phyloP scores from a whole-genome alignment of 2,797 vertebrate genomes.

The Enteromius fasciolatus region DNA sequence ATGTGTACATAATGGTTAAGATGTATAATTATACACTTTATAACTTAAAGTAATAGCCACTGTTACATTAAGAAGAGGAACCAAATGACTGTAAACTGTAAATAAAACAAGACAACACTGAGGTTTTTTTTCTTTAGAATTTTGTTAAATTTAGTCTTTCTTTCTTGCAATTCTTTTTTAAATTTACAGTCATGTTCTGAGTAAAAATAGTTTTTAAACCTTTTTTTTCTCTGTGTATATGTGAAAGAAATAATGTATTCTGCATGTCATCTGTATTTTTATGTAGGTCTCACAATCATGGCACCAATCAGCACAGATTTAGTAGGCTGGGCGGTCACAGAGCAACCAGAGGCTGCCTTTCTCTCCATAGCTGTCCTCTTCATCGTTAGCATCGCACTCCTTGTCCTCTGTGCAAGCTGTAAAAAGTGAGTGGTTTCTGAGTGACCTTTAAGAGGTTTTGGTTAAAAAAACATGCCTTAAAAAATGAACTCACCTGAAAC shows the following conservation, averaged over 20 bases:
- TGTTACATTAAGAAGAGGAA: neutral
- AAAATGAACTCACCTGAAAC: neutral
- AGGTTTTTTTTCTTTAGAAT: neutral
- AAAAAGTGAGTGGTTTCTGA: conserved; percentile 64
- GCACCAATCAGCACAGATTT: conserved; percentile 57
- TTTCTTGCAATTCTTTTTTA: neutral
- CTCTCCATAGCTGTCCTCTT: conserved; percentile 65
- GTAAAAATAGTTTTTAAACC: neutral
- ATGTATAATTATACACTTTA: neutral
- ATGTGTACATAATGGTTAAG: neutral
- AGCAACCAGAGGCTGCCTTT: conserved; percentile 42
- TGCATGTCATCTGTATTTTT: neutral
- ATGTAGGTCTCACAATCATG: conserved; percentile 63
- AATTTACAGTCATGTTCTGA: neutral
- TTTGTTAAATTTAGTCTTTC: neutral
- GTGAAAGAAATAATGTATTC: too few relatives aligned
- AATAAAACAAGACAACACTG: neutral
- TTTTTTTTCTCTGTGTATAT: neutral
- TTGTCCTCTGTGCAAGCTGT: conserved; percentile 71
- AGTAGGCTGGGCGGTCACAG: conserved; percentile 43
- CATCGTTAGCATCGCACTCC: conserved; percentile 69
- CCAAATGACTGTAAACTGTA: neutral
- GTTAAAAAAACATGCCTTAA: neutral
- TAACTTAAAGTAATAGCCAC: neutral
- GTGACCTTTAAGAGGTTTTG: neutral